Base-by-base conservation (phyloP, 2,797 vertebrate species). In the Spea hammondii region DNA sequence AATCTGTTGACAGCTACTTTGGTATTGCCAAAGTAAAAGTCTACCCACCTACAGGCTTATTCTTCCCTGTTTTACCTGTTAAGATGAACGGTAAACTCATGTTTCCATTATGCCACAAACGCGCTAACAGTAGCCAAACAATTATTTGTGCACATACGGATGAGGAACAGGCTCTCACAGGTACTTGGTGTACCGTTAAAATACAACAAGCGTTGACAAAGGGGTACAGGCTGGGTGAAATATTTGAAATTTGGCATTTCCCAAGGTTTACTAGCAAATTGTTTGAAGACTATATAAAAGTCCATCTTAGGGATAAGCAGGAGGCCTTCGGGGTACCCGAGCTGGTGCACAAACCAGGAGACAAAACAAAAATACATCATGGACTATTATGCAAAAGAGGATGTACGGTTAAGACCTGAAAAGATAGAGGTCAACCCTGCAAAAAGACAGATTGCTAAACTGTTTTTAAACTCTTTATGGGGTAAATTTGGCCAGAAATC, bases 241-340 rank as follows among this genome's bases (percentile, higher is more conserved):
- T 32, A 32, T 32, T 32, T 32, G 32, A 32, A 32, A 32, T 32
- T 32, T 32, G 32, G 32, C 32, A 32, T 32, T 32, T 32, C 32
- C 32, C 32, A 3, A 32, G 32, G 32, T 32, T 32, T 32, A 32
- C 32, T 32, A 32, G 32, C 32, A 32, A 3, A 32, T 32, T 32
- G 32, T 32, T 32, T 32, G 32, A 32, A 32, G 3, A 32, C 32
- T 32, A 32, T 32, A 32, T 32, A 2, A 32, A 32, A 32, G 32
- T 32, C 32, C 73, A 75, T 32, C 73, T 66, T 50, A 17, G 14
- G 49, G 48, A 47, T 32, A 75, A 66, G 14, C 73, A 66, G 62
- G 73, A 75, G 62, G 73, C 73, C 11, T 75, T 75, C 62, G 0
- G 73, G 73, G 3, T 75, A 75, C 13, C 73, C 49, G 7, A 53